These are phyloP conservation scores for Tragulus kanchil DNA, from an alignment of 2,113 vertebrate species.

Conservation along the genomic window DNA sequence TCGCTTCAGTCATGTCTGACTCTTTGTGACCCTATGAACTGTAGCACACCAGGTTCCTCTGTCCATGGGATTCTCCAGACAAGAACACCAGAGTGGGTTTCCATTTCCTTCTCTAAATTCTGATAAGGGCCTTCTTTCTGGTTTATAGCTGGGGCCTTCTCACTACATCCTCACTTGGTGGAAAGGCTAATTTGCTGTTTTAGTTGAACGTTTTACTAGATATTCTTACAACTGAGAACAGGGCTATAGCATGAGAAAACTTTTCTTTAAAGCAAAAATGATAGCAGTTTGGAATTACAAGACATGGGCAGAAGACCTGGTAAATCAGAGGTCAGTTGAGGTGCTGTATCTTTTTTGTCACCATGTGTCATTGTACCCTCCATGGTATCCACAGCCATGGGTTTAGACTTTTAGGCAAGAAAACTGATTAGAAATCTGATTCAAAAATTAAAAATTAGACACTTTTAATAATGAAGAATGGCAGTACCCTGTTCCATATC, in stretches of 20 bases:
- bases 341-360: neutral
- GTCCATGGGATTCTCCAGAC: too few relatives aligned
- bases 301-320: neutral
- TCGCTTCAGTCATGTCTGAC: too few relatives aligned
- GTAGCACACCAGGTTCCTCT: too few relatives aligned
- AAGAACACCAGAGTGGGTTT: too few relatives aligned
- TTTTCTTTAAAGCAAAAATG: neutral
- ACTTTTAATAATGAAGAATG: neutral
- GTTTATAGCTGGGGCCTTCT: neutral
- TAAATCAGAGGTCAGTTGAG: neutral
- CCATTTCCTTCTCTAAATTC: neutral
- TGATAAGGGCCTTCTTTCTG: neutral
- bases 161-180: neutral
- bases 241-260: neutral
- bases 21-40: too few relatives aligned
- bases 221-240: neutral
- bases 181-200: neutral
- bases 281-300: neutral
- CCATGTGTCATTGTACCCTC: neutral
- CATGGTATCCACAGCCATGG: neutral
- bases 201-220: neutral
- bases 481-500: neutral
- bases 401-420: neutral
- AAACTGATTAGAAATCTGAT: neutral
- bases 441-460: neutral